Evolutionary conservation across 2,888 invertebrate genomes (phyloP).

Genomic region (Muscina levida): DNA sequence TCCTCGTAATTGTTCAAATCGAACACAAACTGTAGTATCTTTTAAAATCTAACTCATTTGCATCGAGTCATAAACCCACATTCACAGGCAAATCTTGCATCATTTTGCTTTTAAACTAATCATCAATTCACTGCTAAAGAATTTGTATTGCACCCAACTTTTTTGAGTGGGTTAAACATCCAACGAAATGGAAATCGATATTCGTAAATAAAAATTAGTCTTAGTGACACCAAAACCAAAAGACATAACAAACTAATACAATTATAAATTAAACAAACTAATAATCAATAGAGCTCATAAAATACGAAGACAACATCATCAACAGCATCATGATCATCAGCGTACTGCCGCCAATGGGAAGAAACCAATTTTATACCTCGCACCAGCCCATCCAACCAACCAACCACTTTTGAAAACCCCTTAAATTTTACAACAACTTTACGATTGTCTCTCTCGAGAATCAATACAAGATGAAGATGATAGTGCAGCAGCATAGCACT

Average conservation of each 20-base stretch:
- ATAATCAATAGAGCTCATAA: conserved; percentile 46
- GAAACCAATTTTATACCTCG: too few relatives aligned
- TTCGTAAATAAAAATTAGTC: conserved; percentile 33
- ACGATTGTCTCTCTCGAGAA: not conserved
- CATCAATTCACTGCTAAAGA: not conserved
- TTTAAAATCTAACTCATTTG: too few relatives aligned
- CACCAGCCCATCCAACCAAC: too few relatives aligned
- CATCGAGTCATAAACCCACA: too few relatives aligned
- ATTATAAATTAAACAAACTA: conserved; percentile 43
- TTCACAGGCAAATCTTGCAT: too few relatives aligned
- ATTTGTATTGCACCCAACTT: conserved; percentile 5
- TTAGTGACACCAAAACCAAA: not conserved
- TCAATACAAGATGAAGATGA: not conserved
- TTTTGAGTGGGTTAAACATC: conserved; percentile 49
- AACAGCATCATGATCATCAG: not conserved
- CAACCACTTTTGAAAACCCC: not conserved
- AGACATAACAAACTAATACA: conserved; percentile 9
- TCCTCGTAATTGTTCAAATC: too few relatives aligned
- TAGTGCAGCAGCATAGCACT: not conserved
- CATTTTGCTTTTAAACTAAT: too few relatives aligned
- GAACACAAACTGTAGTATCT: too few relatives aligned
- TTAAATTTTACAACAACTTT: not conserved
- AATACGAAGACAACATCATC: conserved; percentile 42
- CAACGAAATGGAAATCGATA: conserved; percentile 49
- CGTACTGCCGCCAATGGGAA: not conserved